Percentiles rank a stretch among this genome's conserved stretches.
Conservation (phyloP, 1,140 invertebrate species). For the Anastrepha obliqua region DNA sequence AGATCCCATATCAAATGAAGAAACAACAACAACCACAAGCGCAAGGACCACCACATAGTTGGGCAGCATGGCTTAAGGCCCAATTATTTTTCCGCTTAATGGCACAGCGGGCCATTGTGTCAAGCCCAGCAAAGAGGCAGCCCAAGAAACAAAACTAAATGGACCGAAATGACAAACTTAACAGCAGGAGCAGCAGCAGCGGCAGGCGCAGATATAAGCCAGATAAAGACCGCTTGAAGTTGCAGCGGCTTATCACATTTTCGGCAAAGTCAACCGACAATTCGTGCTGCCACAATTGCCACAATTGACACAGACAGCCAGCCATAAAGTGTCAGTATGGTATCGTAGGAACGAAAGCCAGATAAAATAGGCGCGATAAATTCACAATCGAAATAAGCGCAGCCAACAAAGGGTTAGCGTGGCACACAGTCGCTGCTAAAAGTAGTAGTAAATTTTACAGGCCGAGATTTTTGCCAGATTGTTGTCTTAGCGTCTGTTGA, state of each 20-base stretch:
- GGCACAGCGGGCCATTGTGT: constrained; percentile 7
- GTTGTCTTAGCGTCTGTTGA: not conserved
- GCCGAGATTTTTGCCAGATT: constrained; percentile 33
- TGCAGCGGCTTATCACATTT: constrained; percentile 22
- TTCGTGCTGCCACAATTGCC: constrained; percentile 35
- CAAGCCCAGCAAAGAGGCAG: not conserved
- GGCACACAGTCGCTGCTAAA: constrained; percentile 2
- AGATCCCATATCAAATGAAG: not conserved
- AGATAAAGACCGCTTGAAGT: constrained; percentile 38
- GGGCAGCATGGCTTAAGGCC: not conserved
- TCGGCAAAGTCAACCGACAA: constrained; percentile 14
- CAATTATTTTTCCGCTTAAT: constrained; percentile 34
- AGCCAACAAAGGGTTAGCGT: not conserved
- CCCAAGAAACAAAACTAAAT: not conserved
- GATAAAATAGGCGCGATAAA: constrained; percentile 35
- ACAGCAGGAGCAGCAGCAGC: not conserved
- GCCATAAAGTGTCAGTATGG: not conserved
- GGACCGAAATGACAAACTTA: constrained; percentile 8
- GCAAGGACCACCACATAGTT: not conserved
- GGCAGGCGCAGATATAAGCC: constrained; percentile 24
- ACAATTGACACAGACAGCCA: not conserved
- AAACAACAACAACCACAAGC: not conserved
- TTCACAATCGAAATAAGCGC: constrained; percentile 38
- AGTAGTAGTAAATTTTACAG: not conserved
- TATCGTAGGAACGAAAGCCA: not conserved